These are phyloP conservation scores for Ammodramus savannarum DNA, from an alignment of 2,113 vertebrate genomes.

Conservation along the genomic window DNA sequence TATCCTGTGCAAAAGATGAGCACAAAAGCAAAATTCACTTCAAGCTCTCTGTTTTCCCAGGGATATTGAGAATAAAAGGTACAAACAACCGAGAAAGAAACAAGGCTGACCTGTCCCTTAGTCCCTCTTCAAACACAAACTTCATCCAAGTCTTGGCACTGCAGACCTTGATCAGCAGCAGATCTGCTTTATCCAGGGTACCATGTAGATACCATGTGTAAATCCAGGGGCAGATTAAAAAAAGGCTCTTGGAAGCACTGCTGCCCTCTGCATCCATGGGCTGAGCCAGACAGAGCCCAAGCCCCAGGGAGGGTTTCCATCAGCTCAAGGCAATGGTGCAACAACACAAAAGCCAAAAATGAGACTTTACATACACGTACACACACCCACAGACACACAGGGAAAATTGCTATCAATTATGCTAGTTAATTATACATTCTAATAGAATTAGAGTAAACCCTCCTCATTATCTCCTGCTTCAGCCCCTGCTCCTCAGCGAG, in stretches of 20 bases:
- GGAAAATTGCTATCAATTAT: conserved; percentile 63
- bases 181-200: not conserved
- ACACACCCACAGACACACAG: not conserved
- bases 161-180: not conserved
- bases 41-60: not conserved
- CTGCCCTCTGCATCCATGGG: not conserved
- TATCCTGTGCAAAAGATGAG: not conserved
- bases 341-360: conserved; percentile 40
- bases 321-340: not conserved
- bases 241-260: not conserved
- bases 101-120: not conserved
- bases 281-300: not conserved
- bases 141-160: not conserved
- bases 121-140: not conserved
- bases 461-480: conserved; percentile 9
- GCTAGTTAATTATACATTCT: conserved; percentile 57
- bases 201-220: not conserved
- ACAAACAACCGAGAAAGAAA: not conserved
- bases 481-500: not conserved
- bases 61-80: not conserved
- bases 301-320: not conserved
- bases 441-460: conserved; percentile 56
- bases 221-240: not conserved
- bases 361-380: not conserved
- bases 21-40: not conserved